Conservation (phyloP, 2,888 invertebrate genomes). For the Pseudococcus longispinus region DNA sequence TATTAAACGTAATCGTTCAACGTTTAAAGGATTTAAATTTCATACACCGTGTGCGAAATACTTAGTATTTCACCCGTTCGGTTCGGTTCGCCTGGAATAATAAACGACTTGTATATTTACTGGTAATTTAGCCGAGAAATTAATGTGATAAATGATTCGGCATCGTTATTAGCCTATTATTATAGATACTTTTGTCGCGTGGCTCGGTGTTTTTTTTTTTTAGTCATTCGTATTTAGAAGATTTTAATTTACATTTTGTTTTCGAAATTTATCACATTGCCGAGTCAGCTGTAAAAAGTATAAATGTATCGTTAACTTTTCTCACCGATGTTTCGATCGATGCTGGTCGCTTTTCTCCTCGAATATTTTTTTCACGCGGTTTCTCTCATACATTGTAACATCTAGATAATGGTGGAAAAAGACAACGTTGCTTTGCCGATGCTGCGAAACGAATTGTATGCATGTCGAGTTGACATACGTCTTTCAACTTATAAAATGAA, state of each 20-base stretch:
- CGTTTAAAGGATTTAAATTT: slow-evolving; percentile 45
- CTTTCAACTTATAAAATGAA: slow-evolving; percentile 33
- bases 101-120: slow-evolving; percentile 41
- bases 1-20: slow-evolving; percentile 45
- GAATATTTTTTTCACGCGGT: not conserved
- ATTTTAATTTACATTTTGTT: not conserved
- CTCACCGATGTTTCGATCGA: not conserved
- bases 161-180: slow-evolving; percentile 19
- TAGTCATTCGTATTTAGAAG: too few relatives aligned
- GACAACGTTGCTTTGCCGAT: not conserved
- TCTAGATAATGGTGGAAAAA: slow-evolving; percentile 9
- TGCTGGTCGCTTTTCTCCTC: not conserved
- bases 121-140: slow-evolving; percentile 30
- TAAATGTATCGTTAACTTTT: not conserved
- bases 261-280: not conserved
- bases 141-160: slow-evolving; percentile 19
- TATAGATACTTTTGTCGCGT: not conserved
- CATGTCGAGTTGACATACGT: slow-evolving; percentile 37
- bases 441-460: slow-evolving; percentile 21
- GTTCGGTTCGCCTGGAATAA: not conserved
- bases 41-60: slow-evolving; percentile 21
- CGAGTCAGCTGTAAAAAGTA: not conserved
- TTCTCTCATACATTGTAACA: not conserved
- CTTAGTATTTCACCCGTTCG: slow-evolving; percentile 10
- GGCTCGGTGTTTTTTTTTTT: too few relatives aligned